Evolutionary conservation across 2,888 invertebrate species (phyloP).

Genomic region (Spilosoma lubricipeda): DNA sequence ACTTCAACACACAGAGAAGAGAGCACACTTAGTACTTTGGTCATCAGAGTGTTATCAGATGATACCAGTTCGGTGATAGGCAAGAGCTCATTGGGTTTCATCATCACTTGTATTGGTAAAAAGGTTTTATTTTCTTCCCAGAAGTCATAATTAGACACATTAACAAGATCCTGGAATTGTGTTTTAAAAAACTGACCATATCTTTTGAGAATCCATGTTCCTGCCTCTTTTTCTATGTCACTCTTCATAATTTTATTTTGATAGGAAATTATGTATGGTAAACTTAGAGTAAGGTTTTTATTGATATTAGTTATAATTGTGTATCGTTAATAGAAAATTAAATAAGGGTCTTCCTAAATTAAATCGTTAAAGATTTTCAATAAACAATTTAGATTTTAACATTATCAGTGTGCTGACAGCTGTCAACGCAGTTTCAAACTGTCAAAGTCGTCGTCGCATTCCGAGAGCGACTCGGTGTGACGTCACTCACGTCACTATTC

Average conservation of each 20-base stretch:
- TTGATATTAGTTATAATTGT: neutral
- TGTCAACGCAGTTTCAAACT: too few species aligned
- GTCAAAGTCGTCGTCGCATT: too few species aligned
- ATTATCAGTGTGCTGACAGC: too few species aligned
- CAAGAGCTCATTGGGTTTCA: conserved; percentile 87
- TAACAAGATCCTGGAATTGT: conserved; percentile 73
- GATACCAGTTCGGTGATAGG: conserved; percentile 90
- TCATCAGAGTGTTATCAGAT: conserved; percentile 93
- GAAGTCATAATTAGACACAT: conserved; percentile 52
- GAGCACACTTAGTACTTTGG: conserved; percentile 92
- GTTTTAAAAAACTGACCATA: conserved; percentile 82
- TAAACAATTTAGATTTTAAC: too few species aligned
- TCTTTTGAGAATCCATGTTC: conserved; percentile 71
- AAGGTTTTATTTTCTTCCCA: conserved; percentile 74
- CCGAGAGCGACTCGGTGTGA: too few species aligned
- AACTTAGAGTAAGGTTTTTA: neutral
- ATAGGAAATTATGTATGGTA: neutral
- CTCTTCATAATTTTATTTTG: conserved; percentile 60
- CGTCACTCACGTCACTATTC: too few species aligned
- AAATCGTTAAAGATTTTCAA: neutral
- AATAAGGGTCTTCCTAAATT: neutral
- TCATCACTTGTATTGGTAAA: conserved; percentile 70
- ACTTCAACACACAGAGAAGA: conserved; percentile 93
- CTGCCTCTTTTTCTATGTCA: conserved; percentile 77
- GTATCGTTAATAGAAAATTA: neutral